A percentile compares a stretch with the other conserved stretches of the same genome.
These are phyloP conservation scores for Brachyptera putata DNA, from an alignment of 2,888 invertebrate genomes.

Conservation along the genomic window DNA sequence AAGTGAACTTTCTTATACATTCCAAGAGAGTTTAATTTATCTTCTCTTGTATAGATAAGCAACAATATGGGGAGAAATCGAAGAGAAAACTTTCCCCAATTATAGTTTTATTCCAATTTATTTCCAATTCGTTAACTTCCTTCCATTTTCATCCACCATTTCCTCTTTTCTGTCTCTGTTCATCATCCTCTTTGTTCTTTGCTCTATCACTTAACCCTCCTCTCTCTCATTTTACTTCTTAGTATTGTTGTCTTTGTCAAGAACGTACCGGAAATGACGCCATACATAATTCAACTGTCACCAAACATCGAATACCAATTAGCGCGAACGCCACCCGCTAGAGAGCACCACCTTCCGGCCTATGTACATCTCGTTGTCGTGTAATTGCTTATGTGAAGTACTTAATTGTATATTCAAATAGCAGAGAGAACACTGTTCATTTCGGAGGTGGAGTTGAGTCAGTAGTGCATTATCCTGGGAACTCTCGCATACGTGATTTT, in stretches of 20 bases:
- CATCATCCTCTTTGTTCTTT: neutral
- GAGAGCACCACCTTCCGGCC: neutral
- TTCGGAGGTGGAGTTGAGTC: too few relatives aligned
- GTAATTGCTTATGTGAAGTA: too few relatives aligned
- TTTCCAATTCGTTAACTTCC: conserved; percentile 15
- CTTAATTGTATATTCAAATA: too few relatives aligned
- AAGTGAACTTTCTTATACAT: neutral
- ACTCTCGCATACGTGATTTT: too few relatives aligned
- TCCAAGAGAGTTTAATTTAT: neutral
- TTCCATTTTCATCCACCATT: neutral
- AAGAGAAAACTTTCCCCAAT: neutral
- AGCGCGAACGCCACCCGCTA: conserved; percentile 11
- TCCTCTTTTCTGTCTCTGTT: neutral
- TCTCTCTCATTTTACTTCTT: neutral
- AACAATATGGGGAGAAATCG: neutral
- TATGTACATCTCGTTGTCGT: too few relatives aligned
- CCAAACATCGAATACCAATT: conserved; percentile 32
- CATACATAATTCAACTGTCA: conserved; percentile 30
- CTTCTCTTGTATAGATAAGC: conserved; percentile 2
- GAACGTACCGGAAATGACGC: conserved; percentile 18
- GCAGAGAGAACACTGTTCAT: too few relatives aligned
- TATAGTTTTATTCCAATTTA: neutral
- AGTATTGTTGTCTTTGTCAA: conserved; percentile 9
- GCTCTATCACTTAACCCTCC: neutral
- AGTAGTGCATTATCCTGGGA: too few relatives aligned